These are phyloP conservation scores for Ceramica pisi DNA, from an alignment of 2,888 invertebrate species.

Conservation along the genomic window DNA sequence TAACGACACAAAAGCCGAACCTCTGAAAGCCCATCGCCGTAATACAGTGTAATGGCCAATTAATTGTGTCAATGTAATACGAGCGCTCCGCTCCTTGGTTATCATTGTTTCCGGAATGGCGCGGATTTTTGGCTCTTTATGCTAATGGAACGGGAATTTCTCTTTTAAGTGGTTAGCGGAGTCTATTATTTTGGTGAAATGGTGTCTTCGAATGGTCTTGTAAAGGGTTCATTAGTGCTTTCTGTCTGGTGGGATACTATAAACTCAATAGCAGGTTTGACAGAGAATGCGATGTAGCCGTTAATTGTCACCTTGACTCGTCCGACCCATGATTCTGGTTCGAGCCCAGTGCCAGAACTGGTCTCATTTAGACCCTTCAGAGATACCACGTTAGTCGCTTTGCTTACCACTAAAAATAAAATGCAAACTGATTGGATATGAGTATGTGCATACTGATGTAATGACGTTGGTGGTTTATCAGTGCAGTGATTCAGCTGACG, in stretches of 20 bases:
- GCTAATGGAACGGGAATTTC: slow-evolving; percentile 35
- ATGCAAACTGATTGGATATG: slow-evolving; percentile 16
- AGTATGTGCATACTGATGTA: slow-evolving; percentile 43
- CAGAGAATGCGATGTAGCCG: not conserved
- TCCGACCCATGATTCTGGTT: not conserved
- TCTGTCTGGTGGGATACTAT: not conserved
- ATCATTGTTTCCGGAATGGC: slow-evolving; percentile 52
- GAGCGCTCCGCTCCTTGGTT: slow-evolving; percentile 50
- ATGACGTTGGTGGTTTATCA: slow-evolving; percentile 50
- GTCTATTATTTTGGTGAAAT: slow-evolving; percentile 10
- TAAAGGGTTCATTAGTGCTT: not conserved
- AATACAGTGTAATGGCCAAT: slow-evolving; percentile 57
- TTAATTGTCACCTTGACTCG: not conserved
- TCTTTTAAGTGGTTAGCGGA: slow-evolving; percentile 7
- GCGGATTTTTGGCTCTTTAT: slow-evolving; percentile 41
- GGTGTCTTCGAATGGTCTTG: not conserved
- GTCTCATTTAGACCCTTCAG: not conserved
- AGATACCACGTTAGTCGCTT: not conserved
- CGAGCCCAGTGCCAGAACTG: not conserved
- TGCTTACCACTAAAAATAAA: slow-evolving; percentile 39
- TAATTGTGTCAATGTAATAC: slow-evolving; percentile 62
- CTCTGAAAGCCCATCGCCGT: slow-evolving; percentile 51
- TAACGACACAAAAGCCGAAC: slow-evolving; percentile 53
- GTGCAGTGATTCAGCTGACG: slow-evolving; percentile 47
- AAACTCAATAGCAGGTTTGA: not conserved